phyloP scores from a whole-genome alignment of 2,797 vertebrate species.

The Malacoraja senta region DNA sequence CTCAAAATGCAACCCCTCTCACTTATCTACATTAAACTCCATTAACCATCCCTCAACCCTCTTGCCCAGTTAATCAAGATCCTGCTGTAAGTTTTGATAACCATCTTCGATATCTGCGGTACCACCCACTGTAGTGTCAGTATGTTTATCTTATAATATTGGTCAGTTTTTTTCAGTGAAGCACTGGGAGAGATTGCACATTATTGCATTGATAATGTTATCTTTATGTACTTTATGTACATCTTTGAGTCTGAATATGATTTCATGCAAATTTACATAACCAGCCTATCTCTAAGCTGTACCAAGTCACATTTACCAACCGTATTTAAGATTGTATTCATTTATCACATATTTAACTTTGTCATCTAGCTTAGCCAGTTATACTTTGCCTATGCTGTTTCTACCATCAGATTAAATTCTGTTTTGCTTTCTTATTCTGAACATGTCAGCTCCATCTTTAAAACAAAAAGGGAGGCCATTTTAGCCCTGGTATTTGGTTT shows the following conservation, averaged over 20 bases:
- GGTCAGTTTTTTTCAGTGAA: neutral
- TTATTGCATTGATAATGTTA: neutral
- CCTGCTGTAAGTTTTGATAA: too few relatives aligned
- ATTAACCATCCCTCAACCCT: too few relatives aligned
- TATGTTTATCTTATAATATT: neutral
- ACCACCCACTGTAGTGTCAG: too few relatives aligned
- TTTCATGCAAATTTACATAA: neutral
- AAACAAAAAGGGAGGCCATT: neutral
- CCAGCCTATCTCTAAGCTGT: neutral
- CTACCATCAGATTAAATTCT: neutral
- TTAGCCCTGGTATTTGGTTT: too few relatives aligned
- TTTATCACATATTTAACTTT: neutral
- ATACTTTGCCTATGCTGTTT: neutral
- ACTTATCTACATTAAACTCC: too few relatives aligned
- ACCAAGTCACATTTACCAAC: neutral
- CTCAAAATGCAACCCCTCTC: too few relatives aligned
- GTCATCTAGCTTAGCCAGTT: neutral
- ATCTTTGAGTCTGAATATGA: neutral
- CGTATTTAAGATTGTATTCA: neutral
- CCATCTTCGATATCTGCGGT: too few relatives aligned
- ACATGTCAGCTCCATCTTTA: neutral
- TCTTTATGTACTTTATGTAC: neutral
- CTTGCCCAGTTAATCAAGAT: too few relatives aligned
- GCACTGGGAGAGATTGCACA: neutral
- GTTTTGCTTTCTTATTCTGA: neutral